phyloP scores from a whole-genome alignment of 53 echinoderm and acorn worm genomes.

The Zoroaster sp. region DNA sequence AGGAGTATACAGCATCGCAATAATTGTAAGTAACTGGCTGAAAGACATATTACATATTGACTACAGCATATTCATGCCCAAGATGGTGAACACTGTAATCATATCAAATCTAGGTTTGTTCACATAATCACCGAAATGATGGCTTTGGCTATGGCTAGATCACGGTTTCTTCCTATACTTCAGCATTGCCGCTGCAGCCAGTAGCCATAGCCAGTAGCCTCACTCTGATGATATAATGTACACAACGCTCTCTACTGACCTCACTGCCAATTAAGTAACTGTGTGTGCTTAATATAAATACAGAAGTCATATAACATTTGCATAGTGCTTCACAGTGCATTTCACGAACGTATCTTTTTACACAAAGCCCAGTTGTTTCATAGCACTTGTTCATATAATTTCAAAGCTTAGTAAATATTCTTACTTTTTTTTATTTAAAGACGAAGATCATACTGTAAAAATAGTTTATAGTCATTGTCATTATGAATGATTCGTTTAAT shows the following conservation, averaged over 20 bases:
- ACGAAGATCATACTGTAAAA: not conserved
- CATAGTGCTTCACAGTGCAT: constrained; percentile 41
- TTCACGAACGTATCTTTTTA: not conserved
- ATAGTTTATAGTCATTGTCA: not conserved
- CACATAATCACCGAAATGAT: too few relatives aligned
- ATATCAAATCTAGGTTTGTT: too few relatives aligned
- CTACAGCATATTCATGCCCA: too few relatives aligned
- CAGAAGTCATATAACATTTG: not conserved
- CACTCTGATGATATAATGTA: not conserved
- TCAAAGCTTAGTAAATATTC: not conserved
- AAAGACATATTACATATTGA: not conserved
- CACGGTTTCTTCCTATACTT: too few relatives aligned
- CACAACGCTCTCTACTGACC: not conserved
- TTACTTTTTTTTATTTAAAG: not conserved
- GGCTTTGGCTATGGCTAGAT: too few relatives aligned
- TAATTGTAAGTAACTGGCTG: not conserved
- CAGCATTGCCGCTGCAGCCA: too few relatives aligned
- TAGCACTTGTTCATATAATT: not conserved
- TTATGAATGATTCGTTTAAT: not conserved
- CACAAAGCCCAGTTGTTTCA: not conserved
- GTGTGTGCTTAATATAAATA: not conserved
- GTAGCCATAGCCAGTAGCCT: not conserved
- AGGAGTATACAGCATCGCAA: not conserved
- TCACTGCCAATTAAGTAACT: not conserved
- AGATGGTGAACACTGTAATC: too few relatives aligned